phyloP scores from a whole-genome alignment of 2,113 vertebrate genomes.

The Phaethornis superciliosus region DNA sequence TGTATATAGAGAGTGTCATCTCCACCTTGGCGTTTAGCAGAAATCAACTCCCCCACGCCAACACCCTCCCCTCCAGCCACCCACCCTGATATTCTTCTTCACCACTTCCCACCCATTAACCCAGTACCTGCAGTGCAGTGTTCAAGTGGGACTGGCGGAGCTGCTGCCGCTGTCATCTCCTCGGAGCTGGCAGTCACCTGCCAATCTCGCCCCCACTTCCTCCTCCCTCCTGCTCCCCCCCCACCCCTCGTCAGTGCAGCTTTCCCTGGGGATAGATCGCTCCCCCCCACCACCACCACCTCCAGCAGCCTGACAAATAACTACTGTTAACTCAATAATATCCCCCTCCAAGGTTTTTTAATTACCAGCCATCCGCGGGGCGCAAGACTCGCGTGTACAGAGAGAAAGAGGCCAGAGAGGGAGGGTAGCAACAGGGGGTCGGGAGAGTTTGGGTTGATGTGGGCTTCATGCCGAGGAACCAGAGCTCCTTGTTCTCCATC shows the following conservation, averaged over 20 bases:
- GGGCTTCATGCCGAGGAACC: not conserved
- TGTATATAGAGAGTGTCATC: constrained; percentile 38
- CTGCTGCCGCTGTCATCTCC: constrained; percentile 49
- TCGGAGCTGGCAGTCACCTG: constrained; percentile 54
- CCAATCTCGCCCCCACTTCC: constrained; percentile 77
- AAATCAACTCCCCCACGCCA: constrained; percentile 57
- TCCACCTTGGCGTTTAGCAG: constrained; percentile 38
- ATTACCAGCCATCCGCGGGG: constrained; percentile 64
- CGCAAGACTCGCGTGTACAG: not conserved
- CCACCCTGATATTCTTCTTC: constrained; percentile 50
- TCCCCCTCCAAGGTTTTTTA: constrained; percentile 76
- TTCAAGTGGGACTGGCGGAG: constrained; percentile 48
- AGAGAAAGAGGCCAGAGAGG: not conserved
- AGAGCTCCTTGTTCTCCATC: not conserved
- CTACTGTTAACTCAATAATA: constrained; percentile 77
- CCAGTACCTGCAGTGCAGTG: constrained; percentile 56
- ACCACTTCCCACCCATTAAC: constrained; percentile 68
- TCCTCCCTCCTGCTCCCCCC: constrained; percentile 64
- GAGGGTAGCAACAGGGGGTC: constrained; percentile 27
- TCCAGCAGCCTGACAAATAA: constrained; percentile 76
- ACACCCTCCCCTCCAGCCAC: constrained; percentile 53
- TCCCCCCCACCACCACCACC: constrained; percentile 25
- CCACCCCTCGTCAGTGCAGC: constrained; percentile 60
- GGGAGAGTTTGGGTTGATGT: not conserved
- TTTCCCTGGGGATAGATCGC: constrained; percentile 75